phyloP scores from a whole-genome alignment of 1,140 invertebrate genomes.

The Aporrectodea caliginosa region DNA sequence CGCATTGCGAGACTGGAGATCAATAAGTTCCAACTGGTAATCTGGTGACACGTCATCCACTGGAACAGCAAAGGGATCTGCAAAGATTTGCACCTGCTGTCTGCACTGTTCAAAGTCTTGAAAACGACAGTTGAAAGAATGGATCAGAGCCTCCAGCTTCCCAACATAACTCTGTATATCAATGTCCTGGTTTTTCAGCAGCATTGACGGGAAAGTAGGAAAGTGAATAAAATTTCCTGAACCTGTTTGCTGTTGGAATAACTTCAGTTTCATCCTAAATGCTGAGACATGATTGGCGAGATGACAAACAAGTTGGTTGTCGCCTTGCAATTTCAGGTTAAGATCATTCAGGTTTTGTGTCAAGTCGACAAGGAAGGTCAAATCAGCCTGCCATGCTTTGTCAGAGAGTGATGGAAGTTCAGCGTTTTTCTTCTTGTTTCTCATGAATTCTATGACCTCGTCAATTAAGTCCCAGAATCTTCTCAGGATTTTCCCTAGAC shows the following conservation, averaged over 20 bases:
- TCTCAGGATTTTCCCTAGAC: neutral
- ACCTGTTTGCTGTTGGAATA: neutral
- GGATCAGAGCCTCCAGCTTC: no score
- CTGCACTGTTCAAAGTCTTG: no score
- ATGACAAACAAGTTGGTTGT: conserved; percentile 13
- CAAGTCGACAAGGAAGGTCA: neutral
- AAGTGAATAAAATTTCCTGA: neutral
- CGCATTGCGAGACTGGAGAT: no score
- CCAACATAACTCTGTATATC: no score
- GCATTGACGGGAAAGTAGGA: no score
- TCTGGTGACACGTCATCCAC: no score
- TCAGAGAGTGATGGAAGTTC: neutral
- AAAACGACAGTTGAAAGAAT: no score
- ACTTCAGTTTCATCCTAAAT: neutral
- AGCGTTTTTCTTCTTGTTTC: neutral
- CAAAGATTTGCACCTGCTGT: no score
- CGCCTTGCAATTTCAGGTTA: neutral
- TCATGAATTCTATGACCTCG: neutral
- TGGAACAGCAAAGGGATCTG: no score
- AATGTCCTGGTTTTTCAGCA: no score
- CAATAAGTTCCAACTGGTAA: no score
- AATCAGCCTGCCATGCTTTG: neutral
- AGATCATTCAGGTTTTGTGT: conserved; percentile 14
- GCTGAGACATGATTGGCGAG: conserved; percentile 1
- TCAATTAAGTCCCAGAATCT: neutral